These are phyloP conservation scores for Allacma fusca DNA, from an alignment of 2,888 invertebrate genomes.

Conservation along the genomic window DNA sequence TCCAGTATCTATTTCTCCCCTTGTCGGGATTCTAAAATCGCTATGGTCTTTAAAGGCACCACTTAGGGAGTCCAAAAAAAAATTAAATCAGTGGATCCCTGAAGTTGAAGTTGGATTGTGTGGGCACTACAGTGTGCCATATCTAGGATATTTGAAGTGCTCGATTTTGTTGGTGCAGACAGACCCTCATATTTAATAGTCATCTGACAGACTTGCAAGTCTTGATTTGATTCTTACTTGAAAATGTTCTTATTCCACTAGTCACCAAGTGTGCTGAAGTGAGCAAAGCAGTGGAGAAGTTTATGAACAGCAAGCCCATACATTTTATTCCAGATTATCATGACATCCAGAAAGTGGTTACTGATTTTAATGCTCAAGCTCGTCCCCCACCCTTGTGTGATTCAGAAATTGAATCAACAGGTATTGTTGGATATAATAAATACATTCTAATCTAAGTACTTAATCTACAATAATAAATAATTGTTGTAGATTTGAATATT, in stretches of 20 bases:
- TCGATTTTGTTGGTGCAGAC: too few relatives aligned
- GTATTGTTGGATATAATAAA: neutral
- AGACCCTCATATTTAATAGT: too few relatives aligned
- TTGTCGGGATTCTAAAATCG: neutral
- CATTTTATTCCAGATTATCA: conserved; percentile 29
- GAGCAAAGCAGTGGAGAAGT: conserved; percentile 23
- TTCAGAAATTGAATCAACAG: neutral
- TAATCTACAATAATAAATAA: neutral
- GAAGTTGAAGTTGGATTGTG: too few relatives aligned
- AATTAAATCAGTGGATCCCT: too few relatives aligned
- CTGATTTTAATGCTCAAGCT: neutral
- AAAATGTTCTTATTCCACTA: neutral
- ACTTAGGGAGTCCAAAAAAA: neutral
- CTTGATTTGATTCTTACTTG: too few relatives aligned
- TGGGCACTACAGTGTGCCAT: too few relatives aligned
- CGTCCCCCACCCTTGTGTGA: neutral
- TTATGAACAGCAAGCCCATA: conserved; percentile 21
- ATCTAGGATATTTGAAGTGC: too few relatives aligned
- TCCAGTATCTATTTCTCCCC: too few relatives aligned
- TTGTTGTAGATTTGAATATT: too few relatives aligned
- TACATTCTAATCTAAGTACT: neutral
- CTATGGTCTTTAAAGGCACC: neutral
- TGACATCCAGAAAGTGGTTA: conserved; percentile 20
- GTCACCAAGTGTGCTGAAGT: conserved; percentile 19
- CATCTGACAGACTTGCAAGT: too few relatives aligned